Evolutionary conservation across 2,888 invertebrate species (phyloP), one percentile per base, ranked within the genome.

Genomic region (Tinea trinotella): DNA sequence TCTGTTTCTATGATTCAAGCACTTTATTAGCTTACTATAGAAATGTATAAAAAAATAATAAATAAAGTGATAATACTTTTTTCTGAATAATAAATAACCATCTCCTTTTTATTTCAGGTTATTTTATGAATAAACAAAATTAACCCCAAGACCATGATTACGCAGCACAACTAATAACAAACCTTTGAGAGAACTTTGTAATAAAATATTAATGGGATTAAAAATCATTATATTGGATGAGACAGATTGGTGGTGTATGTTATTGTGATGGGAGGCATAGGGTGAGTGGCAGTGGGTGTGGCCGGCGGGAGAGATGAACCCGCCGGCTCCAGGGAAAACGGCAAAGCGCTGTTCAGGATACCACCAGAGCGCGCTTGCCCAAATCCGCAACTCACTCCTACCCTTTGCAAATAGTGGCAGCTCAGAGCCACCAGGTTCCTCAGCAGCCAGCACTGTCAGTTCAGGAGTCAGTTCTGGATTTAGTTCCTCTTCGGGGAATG

Each of bases 291-390:
- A 76, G 75, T 78, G 81, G 78, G 86, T 87, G 85, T 86, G 76
- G 79, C 77, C 77, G 76, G 55, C 73, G 76, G 81, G 87, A 86
- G 88, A 82, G 79, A 89, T 89, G 89, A 89, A 89, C 87, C 88
- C 88, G 77, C 88, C 88, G 80, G 87, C 88, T 78, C 85, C 86
- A 82, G 55, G 83, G 79, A 86, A 87, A 78, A 79, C 90, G 84
- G 89, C 89, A 82, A 89, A 90, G 87, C 90, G 91, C 84, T 89
- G 88, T 74, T 89, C 92, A 86, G 92, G 92, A 85, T 94, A 94
- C 83, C 92, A 92, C 83, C 93, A 93, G 81, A 93, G 94, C 87
- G 94, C 94, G 72, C 89, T 95, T 79, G 93, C 93, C 81, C 92
- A 94, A 82, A 95, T 94, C 69, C 90, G 94, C 64, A 93, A 93